Conservation (phyloP, 2,113 vertebrate genomes). For the Prinia subflava region DNA sequence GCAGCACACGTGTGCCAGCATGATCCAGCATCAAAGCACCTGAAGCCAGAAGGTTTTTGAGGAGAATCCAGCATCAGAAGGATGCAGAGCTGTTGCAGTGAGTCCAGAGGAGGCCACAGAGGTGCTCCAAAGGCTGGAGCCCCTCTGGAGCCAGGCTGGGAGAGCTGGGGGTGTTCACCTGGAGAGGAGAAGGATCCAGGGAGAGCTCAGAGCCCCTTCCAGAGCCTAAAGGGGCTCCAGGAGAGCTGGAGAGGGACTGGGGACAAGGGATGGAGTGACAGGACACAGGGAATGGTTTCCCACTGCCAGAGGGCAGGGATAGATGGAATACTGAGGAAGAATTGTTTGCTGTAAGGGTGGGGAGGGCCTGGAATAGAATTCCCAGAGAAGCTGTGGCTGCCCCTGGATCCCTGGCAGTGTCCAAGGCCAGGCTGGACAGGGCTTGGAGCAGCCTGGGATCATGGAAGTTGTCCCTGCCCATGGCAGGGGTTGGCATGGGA, state of each 20-base stretch:
- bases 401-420: neutral
- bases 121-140: neutral
- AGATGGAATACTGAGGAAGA: neutral
- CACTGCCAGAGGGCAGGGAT: rapidly evolving
- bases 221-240: neutral
- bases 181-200: neutral
- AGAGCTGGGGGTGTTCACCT: neutral
- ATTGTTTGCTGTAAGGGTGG: rapidly evolving
- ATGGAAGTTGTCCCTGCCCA: neutral
- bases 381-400: neutral
- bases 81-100: neutral
- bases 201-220: neutral
- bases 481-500: rapidly evolving
- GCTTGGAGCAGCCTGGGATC: rapidly evolving
- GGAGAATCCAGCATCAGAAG: neutral
- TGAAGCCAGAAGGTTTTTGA: neutral
- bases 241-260: neutral
- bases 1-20: neutral
- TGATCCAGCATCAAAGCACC: neutral
- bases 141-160: neutral
- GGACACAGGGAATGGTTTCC: neutral
- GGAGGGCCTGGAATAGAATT: rapidly evolving
- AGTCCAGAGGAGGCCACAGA: neutral
- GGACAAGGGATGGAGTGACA: neutral
- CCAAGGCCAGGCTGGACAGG: rapidly evolving